A percentile compares a stretch with the other conserved stretches of the same genome.
These are phyloP conservation scores for Ctena decussata DNA, from an alignment of 2,888 invertebrate species.

Conservation along the genomic window DNA sequence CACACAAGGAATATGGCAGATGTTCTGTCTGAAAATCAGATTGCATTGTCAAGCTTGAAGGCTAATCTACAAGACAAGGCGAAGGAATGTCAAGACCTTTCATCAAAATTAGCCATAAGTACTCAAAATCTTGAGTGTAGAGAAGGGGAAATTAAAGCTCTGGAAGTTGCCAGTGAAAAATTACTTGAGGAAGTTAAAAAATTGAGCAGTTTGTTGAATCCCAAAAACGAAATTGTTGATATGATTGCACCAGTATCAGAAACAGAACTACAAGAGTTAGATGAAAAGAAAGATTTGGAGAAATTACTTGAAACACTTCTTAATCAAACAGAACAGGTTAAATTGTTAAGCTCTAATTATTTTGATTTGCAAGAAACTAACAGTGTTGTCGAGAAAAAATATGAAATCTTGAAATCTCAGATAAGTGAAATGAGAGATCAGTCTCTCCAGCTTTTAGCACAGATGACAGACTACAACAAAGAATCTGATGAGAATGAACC, in stretches of 20 bases:
- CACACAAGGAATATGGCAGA: neutral
- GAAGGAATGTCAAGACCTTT: neutral
- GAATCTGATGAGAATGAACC: neutral
- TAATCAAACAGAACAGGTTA: neutral
- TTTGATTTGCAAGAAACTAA: neutral
- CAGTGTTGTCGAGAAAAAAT: neutral
- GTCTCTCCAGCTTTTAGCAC: neutral
- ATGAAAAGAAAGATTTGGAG: neutral
- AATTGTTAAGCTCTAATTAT: neutral
- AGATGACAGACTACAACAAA: neutral
- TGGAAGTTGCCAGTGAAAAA: conserved; percentile 38
- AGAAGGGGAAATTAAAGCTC: conserved; percentile 34
- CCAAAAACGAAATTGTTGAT: neutral
- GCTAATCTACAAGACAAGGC: neutral
- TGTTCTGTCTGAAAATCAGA: neutral
- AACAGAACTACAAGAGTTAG: neutral
- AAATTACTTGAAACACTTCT: neutral
- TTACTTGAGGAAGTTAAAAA: neutral
- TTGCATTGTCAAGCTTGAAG: neutral
- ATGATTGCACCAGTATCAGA: neutral
- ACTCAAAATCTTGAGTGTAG: neutral
- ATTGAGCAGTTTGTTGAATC: neutral
- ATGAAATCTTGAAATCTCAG: neutral
- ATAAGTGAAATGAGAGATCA: neutral
- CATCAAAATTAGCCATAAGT: neutral